Evolutionary conservation across 1,140 invertebrate genomes (phyloP).

Genomic region (Ips nitidus): DNA sequence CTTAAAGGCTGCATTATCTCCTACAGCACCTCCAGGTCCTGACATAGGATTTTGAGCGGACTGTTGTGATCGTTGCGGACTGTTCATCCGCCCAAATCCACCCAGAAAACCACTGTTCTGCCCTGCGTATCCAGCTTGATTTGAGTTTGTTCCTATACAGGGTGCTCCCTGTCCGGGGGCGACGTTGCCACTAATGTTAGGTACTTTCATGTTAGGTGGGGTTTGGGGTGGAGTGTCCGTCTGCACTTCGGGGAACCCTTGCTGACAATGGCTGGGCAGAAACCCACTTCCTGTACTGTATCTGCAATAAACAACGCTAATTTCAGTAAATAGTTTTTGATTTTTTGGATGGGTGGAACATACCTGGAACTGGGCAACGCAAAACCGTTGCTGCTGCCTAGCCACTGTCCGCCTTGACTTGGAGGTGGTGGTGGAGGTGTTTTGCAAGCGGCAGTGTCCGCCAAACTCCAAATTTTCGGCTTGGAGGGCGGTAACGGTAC

Average conservation of each 20-base stretch:
- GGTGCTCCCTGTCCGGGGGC: slow-evolving; percentile 55
- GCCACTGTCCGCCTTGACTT: slow-evolving; percentile 57
- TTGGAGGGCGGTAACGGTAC: slow-evolving; percentile 85
- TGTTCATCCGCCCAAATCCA: slow-evolving; percentile 53
- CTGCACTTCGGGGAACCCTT: slow-evolving; percentile 81
- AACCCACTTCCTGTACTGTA: slow-evolving; percentile 47
- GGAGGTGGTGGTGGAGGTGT: slow-evolving; percentile 72
- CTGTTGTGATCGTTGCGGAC: slow-evolving; percentile 58
- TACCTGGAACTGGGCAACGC: slow-evolving; percentile 50
- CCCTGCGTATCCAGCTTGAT: slow-evolving; percentile 44
- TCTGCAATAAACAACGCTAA: slow-evolving; percentile 10
- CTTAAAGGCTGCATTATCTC: slow-evolving; percentile 74
- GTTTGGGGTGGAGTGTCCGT: slow-evolving; percentile 91
- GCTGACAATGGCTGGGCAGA: slow-evolving; percentile 49
- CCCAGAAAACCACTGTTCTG: slow-evolving; percentile 45
- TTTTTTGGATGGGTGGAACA: slow-evolving; percentile 8
- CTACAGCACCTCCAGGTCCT: slow-evolving; percentile 57
- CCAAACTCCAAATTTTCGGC: slow-evolving; percentile 96
- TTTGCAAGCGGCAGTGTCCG: slow-evolving; percentile 95
- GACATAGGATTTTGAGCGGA: slow-evolving; percentile 49
- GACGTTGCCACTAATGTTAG: slow-evolving; percentile 67
- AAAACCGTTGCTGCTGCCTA: slow-evolving; percentile 57
- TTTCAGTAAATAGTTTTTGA: not conserved
- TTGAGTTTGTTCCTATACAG: slow-evolving; percentile 42
- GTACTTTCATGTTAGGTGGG: slow-evolving; percentile 86